These are phyloP conservation scores for Paralichthys olivaceus DNA, from an alignment of 2,113 vertebrate genomes.

Conservation along the genomic window DNA sequence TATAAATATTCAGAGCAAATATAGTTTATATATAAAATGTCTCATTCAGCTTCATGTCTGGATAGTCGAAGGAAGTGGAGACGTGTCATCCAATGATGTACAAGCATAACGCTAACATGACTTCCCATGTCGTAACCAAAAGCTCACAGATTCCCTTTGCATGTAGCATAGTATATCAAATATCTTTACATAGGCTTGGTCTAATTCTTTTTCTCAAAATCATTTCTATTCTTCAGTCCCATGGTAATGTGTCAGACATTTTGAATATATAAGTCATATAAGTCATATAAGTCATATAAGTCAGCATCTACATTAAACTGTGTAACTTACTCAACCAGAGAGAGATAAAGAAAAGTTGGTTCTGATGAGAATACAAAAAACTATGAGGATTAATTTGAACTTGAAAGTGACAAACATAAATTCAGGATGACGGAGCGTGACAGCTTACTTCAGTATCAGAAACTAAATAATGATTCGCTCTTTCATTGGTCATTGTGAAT, in stretches of 20 bases:
- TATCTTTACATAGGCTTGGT: neutral
- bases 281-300: no score
- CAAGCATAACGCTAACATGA: no score
- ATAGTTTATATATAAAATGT: no score
- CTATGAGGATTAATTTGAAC: neutral
- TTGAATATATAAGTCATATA: neutral
- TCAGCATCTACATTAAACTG: neutral
- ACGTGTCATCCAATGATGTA: no score
- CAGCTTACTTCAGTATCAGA: conserved; percentile 22
- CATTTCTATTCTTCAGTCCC: neutral
- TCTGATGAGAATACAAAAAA: neutral
- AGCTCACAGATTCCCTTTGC: neutral
- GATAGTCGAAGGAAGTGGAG: no score
- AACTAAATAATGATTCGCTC: conserved; percentile 55
- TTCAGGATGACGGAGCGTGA: conserved; percentile 30
- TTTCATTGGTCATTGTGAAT: conserved; percentile 57
- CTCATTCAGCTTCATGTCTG: no score
- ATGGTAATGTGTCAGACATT: neutral
- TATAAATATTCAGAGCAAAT: no score
- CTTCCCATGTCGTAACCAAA: no score
- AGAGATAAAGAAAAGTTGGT: neutral
- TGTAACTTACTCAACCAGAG: neutral
- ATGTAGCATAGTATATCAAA: neutral
- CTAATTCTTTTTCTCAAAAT: neutral
- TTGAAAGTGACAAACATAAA: conserved; percentile 1